Evolutionary conservation across 2,113 vertebrate species (phyloP).

Genomic region (Pterocles gutturalis): DNA sequence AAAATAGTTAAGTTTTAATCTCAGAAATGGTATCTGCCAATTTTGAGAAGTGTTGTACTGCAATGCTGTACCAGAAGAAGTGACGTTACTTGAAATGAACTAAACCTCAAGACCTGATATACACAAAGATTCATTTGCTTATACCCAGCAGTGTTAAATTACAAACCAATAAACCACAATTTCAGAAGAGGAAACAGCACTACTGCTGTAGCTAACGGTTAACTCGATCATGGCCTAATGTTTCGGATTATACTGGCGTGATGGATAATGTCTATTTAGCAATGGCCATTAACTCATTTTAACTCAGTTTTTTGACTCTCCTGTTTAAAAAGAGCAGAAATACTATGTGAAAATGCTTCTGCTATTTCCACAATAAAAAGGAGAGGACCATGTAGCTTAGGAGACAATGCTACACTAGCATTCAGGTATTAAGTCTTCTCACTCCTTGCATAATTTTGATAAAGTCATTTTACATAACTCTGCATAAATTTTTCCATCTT

Average conservation of each 20-base stretch:
- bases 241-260: too few relatives aligned
- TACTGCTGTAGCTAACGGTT: background rate
- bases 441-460: background rate
- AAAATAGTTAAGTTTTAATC: background rate
- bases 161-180: background rate
- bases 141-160: background rate
- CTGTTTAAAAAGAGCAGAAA: background rate
- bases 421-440: background rate
- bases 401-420: background rate
- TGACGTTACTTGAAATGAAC: background rate
- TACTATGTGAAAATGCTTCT: background rate
- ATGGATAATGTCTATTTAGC: background rate
- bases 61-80: background rate
- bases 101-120: background rate
- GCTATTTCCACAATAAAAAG: background rate
- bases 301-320: background rate
- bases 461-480: background rate
- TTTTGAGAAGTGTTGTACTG: background rate
- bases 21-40: background rate
- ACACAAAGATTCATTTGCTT: background rate
- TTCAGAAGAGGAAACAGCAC: background rate
- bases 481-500: background rate
- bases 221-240: background rate
- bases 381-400: background rate
- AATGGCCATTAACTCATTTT: fast-evolving